A percentile compares a stretch with the other conserved stretches of the same genome.
Conservation (phyloP, 2,797 vertebrate species). For the Lemur catta region DNA sequence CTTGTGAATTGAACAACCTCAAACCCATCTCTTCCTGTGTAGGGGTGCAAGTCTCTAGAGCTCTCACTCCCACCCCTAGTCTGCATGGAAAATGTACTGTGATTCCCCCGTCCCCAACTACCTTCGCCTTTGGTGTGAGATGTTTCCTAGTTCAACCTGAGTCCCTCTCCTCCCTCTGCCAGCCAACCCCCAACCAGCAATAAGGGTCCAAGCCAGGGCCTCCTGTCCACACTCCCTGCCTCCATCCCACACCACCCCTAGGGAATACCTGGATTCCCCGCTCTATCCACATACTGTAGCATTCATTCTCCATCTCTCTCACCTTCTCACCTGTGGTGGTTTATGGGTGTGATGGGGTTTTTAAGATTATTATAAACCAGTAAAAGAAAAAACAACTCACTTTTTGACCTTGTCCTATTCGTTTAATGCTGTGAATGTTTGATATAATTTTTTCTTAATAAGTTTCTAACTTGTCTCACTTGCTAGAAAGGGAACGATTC, state of each 20-base stretch:
- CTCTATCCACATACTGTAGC: conserved; percentile 68
- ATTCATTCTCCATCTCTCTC: conserved; percentile 65
- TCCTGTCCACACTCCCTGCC: conserved; percentile 51
- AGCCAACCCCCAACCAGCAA: conserved; percentile 61
- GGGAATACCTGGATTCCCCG: conserved; percentile 45
- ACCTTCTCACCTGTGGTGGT: conserved; percentile 74
- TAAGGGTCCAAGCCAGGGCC: conserved; percentile 58
- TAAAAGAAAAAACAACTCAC: conserved; percentile 63
- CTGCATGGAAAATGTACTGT: conserved; percentile 79
- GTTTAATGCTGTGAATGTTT: conserved; percentile 61
- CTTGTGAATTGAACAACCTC: conserved; percentile 36
- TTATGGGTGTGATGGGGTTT: conserved; percentile 71
- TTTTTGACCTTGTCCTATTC: conserved; percentile 70
- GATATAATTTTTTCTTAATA: conserved; percentile 16
- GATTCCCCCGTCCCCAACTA: background rate
- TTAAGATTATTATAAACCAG: conserved; percentile 77
- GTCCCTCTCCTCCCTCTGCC: background rate
- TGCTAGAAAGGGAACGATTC: background rate
- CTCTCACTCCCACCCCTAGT: conserved; percentile 64
- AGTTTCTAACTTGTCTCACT: background rate
- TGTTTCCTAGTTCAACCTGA: conserved; percentile 62
- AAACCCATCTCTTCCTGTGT: conserved; percentile 60
- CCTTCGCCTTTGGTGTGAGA: conserved; percentile 66
- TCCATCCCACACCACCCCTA: conserved; percentile 56
- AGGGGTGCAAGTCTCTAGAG: conserved; percentile 67